Evolutionary conservation across 2,888 invertebrate genomes (phyloP).

Genomic region (Eupithecia exiguata): DNA sequence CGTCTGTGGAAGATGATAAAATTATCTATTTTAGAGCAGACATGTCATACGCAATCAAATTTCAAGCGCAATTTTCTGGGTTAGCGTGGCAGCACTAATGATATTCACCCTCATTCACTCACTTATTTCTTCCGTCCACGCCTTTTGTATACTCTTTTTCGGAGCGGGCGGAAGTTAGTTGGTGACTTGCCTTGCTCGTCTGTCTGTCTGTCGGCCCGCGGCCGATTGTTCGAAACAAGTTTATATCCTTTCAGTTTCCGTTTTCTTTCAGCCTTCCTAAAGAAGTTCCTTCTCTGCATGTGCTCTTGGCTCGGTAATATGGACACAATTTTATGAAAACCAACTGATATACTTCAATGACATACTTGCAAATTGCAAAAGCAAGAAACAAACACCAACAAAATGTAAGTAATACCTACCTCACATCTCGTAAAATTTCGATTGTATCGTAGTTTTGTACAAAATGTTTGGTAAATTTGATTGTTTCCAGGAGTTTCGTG

Average conservation of each 20-base stretch:
- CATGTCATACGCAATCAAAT: background rate
- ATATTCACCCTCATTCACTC: background rate
- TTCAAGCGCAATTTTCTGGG: background rate
- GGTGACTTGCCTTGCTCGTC: background rate
- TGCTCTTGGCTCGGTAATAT: background rate
- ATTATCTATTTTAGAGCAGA: no score
- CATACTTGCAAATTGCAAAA: background rate
- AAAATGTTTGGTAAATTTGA: conserved; percentile 13
- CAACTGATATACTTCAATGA: background rate
- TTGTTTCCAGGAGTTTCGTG: conserved; percentile 70
- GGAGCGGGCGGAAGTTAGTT: no score
- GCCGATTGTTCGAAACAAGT: no score
- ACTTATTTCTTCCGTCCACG: background rate
- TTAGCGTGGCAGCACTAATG: background rate
- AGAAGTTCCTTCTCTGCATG: background rate
- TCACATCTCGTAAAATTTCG: background rate
- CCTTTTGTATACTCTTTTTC: background rate
- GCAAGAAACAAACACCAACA: background rate
- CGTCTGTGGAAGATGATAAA: no score
- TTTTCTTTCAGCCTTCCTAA: background rate
- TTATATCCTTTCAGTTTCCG: no score
- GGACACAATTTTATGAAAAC: background rate
- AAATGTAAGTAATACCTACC: background rate
- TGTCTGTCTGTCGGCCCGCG: no score
- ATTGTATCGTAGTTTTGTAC: background rate